phyloP scores from a whole-genome alignment of 2,888 invertebrate species.

The Plebejus argus region DNA sequence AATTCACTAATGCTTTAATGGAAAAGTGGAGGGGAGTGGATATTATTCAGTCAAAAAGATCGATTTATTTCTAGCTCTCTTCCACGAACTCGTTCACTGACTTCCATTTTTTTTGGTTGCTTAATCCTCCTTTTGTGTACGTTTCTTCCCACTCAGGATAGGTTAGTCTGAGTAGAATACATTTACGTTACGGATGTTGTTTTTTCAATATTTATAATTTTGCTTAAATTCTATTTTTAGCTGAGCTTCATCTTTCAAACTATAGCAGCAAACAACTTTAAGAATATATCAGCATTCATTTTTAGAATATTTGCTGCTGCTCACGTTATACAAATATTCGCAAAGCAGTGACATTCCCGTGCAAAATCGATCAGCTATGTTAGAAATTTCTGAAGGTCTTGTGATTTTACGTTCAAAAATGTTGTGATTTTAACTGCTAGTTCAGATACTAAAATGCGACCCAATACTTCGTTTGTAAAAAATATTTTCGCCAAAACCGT shows the following conservation, averaged over 20 bases:
- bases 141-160: not conserved
- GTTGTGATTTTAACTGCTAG: not conserved
- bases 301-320: not conserved
- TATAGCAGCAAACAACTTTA: not conserved
- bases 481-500: not conserved
- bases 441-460: not conserved
- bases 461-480: not conserved
- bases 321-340: not conserved
- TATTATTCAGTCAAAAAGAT: constrained; percentile 25
- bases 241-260: not conserved
- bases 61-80: not conserved
- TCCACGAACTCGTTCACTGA: not conserved
- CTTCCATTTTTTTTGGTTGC: not conserved
- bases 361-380: constrained; percentile 18
- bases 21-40: constrained; percentile 15
- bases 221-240: not conserved
- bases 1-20: constrained; percentile 32
- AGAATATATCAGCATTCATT: not conserved
- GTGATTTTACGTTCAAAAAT: not conserved
- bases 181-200: not conserved
- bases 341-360: not conserved
- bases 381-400: constrained; percentile 16
- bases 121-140: not conserved
- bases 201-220: not conserved
- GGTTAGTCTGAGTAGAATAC: not conserved